phyloP scores from a whole-genome alignment of 2,113 vertebrate genomes.

The Platichthys flesus region DNA sequence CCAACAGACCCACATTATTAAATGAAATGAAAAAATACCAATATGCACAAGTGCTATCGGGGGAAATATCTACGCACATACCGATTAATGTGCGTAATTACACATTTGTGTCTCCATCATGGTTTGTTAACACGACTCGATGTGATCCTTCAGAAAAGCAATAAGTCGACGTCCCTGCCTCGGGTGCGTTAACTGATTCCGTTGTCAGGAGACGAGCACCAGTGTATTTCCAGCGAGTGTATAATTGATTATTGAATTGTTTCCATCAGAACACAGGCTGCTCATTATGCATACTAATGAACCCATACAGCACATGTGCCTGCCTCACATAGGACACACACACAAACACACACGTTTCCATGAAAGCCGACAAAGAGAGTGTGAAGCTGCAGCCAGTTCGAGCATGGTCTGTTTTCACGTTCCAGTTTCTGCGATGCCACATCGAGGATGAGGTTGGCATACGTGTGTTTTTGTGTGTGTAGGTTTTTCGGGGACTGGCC shows the following conservation, averaged over 20 bases:
- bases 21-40: conserved; percentile 5
- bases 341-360: conserved; percentile 5
- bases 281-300: conserved; percentile 43
- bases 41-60: not conserved
- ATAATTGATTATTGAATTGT: conserved; percentile 65
- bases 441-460: not conserved
- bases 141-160: not conserved
- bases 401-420: not conserved
- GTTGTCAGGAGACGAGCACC: conserved; percentile 41
- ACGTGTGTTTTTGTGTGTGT: not conserved
- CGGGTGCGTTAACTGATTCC: conserved; percentile 16
- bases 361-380: conserved; percentile 17
- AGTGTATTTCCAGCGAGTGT: conserved; percentile 43
- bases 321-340: not conserved
- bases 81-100: not conserved
- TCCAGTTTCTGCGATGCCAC: not conserved
- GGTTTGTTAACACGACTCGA: not conserved
- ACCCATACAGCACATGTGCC: conserved; percentile 30
- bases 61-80: not conserved
- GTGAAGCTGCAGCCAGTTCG: not conserved
- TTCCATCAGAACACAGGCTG: conserved; percentile 39
- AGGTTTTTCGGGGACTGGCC: conserved; percentile 1
- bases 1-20: not conserved
- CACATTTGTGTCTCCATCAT: not conserved
- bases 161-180: not conserved